Evolutionary conservation across 2,113 vertebrate genomes (phyloP), one percentile per base, ranked within the genome.

Genomic region (Gorsachius goisagi): DNA sequence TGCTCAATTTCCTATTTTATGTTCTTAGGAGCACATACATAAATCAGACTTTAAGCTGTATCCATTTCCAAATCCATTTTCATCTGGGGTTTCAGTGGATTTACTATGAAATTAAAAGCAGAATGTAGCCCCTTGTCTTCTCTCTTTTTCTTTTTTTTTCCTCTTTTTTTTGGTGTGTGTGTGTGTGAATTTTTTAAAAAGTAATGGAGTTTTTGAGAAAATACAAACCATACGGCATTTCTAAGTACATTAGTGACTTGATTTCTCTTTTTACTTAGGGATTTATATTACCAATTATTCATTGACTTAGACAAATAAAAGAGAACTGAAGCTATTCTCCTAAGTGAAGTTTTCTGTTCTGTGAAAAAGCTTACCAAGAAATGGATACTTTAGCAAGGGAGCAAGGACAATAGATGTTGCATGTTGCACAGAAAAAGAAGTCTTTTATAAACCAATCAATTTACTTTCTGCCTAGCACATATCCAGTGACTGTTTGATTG

Each of bases 301-400:
- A 88, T 3, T 85, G 28, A 89, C 49, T 68, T 64, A 60, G 32
- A 20, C 78, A 90, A 93, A 92, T 74, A 59, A 94, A 95, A 94
- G 37, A 32, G 56, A 95, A 77, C 59, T 59, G 77, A 94, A 89
- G 20, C 82, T 81, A 80, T 23, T 95, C 68, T 94, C 64, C 52
- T 78, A 77, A 85, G 81, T 45, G 44, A 91, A 85, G 85, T 55
- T 90, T 94, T 87, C 95, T 95, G 44, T 97, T 91, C 37, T 90
- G 50, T 91, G 78, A 91, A 93, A 96, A 96, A 96, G 76, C 66
- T 93, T 95, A 88, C 68, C 33, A 85, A 85, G 91, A 96, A 96
- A 96, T 84, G 49, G 92, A 97, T 97, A 95, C 94, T 91, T 80
- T 74, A 81, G 67, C 49, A 94, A 90, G 19, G 72, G 73, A 95